Evolutionary conservation across 2,888 invertebrate genomes (phyloP), one percentile per base, ranked within the genome.

Genomic region (Keiferia lycopersicella): DNA sequence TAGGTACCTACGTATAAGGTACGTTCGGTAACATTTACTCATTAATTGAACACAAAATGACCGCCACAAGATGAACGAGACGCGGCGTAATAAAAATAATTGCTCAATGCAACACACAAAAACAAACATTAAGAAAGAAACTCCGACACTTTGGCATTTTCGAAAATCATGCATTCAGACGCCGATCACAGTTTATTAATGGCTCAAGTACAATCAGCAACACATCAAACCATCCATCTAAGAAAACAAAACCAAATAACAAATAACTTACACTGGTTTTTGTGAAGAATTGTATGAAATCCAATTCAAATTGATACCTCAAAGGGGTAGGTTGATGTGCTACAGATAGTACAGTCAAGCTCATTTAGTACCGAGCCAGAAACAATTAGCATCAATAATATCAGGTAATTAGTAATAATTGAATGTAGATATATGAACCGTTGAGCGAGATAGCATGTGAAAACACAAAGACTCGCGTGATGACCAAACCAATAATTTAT

Each of bases 401-500:
- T 30, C 45, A 26, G 30, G 45, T 61, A 64, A 64, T 64, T 64
- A 61, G 50, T 56, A 53, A 56, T 56, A 50, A 61, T 61, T 64
- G 61, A 61, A 61, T 61, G 50, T 61, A 50, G 61, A 50, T 50
- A 20, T 61, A 61, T 61, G 14, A 63, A 41, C 41, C 16, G 12
- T 14, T 26, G 38, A 30, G 18, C 20, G 53, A 60, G 51, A 64
- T 61, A 56, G 61, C 16, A 59, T 45, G 61, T 64, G 64, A 64
- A 64, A 64, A 64, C 64, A 56, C 51, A 51, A n/a, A 38, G 34
- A 61, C 12, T 59, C 60, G 63, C 64, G 66, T 61, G 63, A 51
- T 64, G 65, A 65, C 30, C 26, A 22, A 16, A 12, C 22, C 14
- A 41, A 39, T 65, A 62, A 65, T 65, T 65, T 62, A 65, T 65